These are phyloP conservation scores for Cyanoderma ruficeps DNA, from an alignment of 2,113 vertebrate genomes.

Conservation along the genomic window DNA sequence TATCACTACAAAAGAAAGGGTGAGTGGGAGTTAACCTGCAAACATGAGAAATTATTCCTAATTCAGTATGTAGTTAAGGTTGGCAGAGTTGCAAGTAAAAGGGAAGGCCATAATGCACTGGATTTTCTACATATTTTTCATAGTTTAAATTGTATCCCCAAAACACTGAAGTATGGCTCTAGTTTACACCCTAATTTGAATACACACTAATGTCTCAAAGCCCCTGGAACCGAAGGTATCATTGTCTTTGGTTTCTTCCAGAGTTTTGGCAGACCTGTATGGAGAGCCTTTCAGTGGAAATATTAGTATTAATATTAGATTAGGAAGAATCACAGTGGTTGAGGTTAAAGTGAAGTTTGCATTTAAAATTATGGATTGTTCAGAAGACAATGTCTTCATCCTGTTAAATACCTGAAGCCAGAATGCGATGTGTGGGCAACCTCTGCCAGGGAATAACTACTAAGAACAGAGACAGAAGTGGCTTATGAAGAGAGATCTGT, in stretches of 20 bases:
- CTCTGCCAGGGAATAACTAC: neutral
- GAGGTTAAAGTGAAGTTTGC: neutral
- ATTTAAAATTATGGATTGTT: neutral
- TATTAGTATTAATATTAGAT: neutral
- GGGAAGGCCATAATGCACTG: neutral
- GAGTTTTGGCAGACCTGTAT: neutral
- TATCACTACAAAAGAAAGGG: neutral
- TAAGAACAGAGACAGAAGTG: neutral
- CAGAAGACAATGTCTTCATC: accelerated
- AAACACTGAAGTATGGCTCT: neutral
- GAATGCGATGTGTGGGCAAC: neutral
- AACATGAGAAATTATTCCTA: neutral
- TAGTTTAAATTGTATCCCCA: neutral
- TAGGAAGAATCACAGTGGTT: neutral
- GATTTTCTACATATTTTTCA: neutral
- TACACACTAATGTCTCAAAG: neutral
- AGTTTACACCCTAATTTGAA: neutral
- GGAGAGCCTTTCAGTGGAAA: neutral
- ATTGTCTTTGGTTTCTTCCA: neutral
- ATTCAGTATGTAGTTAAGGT: neutral
- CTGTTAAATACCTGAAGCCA: neutral
- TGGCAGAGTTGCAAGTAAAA: neutral
- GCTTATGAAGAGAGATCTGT: neutral
- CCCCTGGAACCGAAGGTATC: accelerated
- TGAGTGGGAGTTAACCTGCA: neutral